Evolutionary conservation across 2,888 invertebrate species (phyloP), one percentile per base, ranked within the genome.

Genomic region (Scelioninae gen. 2): DNA sequence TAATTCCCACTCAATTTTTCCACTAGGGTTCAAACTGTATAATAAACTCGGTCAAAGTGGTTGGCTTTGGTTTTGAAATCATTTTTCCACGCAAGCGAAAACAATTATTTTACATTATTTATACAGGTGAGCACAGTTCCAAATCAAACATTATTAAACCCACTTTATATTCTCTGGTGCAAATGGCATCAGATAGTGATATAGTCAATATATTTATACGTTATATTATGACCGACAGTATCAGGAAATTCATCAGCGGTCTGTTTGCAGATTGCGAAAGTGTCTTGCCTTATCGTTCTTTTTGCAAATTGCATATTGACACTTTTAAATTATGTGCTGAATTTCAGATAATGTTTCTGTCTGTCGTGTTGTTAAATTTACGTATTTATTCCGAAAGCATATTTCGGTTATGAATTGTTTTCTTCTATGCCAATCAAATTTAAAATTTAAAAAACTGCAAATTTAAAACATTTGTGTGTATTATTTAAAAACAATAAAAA

Each of bases 261-360:
- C 39, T 53, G 28, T 53, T 37, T 25, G 53, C n/a, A 53, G 53
- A 39, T 53, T 53, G 39, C 33, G 19, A 53, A 53, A 53, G 53
- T 53, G 25, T 39, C 53, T 39, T 39, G 39, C 39, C 53, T 15
- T 18, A 43, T 57, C 18, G 11, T 57, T 43, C 43, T 43, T 31
- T 57, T 43, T 25, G 31, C 10, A 16, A 57, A 57, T 43, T n/a
- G 7, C 19, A 31, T 43, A 43, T 28, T 41, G 55, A 55, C 43
- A 43, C 33, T 19, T 43, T 57, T 43, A 57, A 57, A 57, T 57
- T 57, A 57, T 43, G 43, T 19, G n/a, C 13, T 28, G 19, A 15
- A 16, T 55, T 55, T 55, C 16, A 41, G 33, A 57, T 57, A 43
- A 31, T 43, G 39, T 39, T 50, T 13, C 37, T 25, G 53, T 53